Base-by-base conservation (phyloP, 2,113 vertebrate genomes). In the Chaenogobius annularis region DNA sequence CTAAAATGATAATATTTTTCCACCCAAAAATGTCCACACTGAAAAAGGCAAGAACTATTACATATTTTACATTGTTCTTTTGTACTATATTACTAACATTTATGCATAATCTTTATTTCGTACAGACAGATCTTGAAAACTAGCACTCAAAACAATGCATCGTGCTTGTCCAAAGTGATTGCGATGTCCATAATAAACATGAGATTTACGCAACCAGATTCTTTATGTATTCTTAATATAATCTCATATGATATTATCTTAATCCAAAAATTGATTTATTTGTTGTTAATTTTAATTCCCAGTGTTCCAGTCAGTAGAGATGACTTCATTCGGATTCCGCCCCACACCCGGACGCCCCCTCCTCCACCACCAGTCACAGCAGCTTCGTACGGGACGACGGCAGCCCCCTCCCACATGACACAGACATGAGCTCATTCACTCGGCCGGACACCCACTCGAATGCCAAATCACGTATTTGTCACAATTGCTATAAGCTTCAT, bases 311-410 rank as follows among this genome's bases (percentile, higher is more conserved):
- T n/a, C 78, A 23, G 65, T 46, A 85, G 85, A 78, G 77, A 92
- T 92, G 84, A 92, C 90, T 81, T 93, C 91, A 93, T 88, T 77
- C 44, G 59, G 62, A 72, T 78, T 79, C 63, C 68, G 50, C n/a
- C n/a, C 63, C 37, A 63, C 46, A 56, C 22, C 37, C 17, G 19
- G 46, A 67, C 79, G 68, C 13, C 10, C 50, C 54, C 48, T 17
- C 72, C 73, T 65, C 76, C 70, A 75, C 47, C 68, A 55, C 55
- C 59, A 31, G 75, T 31, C 43, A 79, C 47, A 71, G 71, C 73
- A 80, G 70, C 35, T 3, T 3, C 35, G 3, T 3, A 35, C 6
- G 35, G 35, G 6, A n/a, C n/a, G 35, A 35, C 35, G 6, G 35
- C n/a, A 35, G 37, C 37, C 37, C 37, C 37, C 8, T 5, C 37